Conservation (phyloP, 2,888 invertebrate genomes). For the Macropis europaea region DNA sequence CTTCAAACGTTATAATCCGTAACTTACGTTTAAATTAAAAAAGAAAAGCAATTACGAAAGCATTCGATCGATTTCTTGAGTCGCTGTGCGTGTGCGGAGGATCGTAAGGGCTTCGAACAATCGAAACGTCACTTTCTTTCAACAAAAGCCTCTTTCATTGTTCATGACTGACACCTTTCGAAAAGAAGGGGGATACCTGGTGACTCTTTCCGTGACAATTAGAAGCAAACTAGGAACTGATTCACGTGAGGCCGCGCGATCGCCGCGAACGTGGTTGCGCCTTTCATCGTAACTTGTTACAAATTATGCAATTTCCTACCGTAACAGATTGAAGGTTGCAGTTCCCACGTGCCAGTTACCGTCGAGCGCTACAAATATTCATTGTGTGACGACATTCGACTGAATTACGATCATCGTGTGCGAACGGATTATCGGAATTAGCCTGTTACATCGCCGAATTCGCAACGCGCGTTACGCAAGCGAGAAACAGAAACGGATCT, state of each 20-base stretch:
- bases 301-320: conserved; percentile 68
- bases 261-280: conserved; percentile 14
- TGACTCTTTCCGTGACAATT: conserved; percentile 12
- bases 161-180: too few species aligned
- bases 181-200: too few species aligned
- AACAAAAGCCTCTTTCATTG: too few species aligned
- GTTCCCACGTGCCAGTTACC: conserved; percentile 65
- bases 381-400: conserved; percentile 61
- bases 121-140: too few species aligned
- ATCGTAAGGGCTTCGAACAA: too few species aligned
- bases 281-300: conserved; percentile 63
- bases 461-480: conserved; percentile 7
- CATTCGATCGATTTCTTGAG: too few species aligned
- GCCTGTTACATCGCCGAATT: conserved; percentile 44
- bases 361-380: conserved; percentile 60
- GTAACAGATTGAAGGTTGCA: conserved; percentile 68
- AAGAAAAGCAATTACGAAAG: too few species aligned
- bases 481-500: too few species aligned
- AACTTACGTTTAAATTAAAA: too few species aligned
- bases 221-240: conserved; percentile 38
- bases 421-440: conserved; percentile 52
- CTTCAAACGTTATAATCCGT: too few species aligned
- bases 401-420: conserved; percentile 54
- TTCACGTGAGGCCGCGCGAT: conserved; percentile 35
- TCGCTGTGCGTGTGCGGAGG: too few species aligned